Base-by-base conservation (phyloP, 2,113 vertebrate species). In the Cyphomyrus discorhynchus region DNA sequence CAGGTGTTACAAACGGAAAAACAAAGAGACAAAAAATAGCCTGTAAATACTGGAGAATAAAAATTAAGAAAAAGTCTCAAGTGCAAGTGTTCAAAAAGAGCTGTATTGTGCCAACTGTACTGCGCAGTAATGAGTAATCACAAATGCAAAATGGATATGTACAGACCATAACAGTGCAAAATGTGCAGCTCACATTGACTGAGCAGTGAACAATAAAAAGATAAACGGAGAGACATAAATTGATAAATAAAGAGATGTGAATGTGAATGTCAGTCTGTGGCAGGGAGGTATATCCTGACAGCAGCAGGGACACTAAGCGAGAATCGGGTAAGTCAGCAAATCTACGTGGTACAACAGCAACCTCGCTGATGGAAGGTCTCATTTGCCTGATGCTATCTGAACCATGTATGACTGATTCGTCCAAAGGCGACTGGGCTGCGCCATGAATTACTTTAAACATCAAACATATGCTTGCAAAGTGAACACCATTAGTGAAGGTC, bases 401-500 rank as follows among this genome's bases (percentile, higher is more conserved):
- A 80, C 35, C 74, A 80, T 19, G 74, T 80, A 80, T 80, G 74
- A 80, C 74, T 80, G 74, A 80, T 80, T 80, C 74, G 35, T 42
- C 74, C 74, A 80, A 39, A 42, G 35, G 74, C 74, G 6, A 42
- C 35, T 80, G 74, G 74, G 74, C 74, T 80, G 35, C 7, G 17
- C 17, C 74, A 19, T 80, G 74, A 80, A 42, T 80, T 80, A 80
- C 17, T 80, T 80, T 80, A 80, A 80, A 80, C 74, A 80, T 39
- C 74, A 80, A 80, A 80, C 74, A 80, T 80, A 80, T 42, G 74
- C 74, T 39, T 80, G 74, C 74, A 80, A 80, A 39, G 74, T 80
- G 74, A 80, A 80, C 74, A 35, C 74, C 74, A 80, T 80, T 80
- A 80, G 35, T 80, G 31, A 80, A 80, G 74, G 74, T 80, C 74